Evolutionary conservation across 2,113 vertebrate species (phyloP), one percentile per base, ranked within the genome.

Genomic region (Petroica traversi): DNA sequence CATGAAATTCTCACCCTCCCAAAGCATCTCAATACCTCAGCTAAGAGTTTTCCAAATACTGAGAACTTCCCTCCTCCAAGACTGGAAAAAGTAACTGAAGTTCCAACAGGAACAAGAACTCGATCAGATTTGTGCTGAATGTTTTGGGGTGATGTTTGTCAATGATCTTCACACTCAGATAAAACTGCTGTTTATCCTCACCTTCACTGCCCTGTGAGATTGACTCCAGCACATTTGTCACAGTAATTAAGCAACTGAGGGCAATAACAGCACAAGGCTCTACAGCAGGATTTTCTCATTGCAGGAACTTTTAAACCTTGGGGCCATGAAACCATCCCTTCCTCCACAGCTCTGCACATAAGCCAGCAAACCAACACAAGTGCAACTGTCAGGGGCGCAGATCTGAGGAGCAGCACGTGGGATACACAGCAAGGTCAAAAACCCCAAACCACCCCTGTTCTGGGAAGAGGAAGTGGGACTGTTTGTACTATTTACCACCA

Each of bases 381-480:
- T 0, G 14, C 12, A 31, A 6, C 49, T 22, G 31, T 11, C 0
- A 43, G 55, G 18, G 34, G 14, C 1, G 5, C 40, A 2, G 16
- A 45, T 19, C 57, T 8, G 23, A 43, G 72, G 55, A 81, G 40
- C 85, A 22, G 57, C 62, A n/a, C 10, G 0, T 1, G 14, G 59
- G 34, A 46, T 36, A 66, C 29, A 26, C 5, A 22, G 5, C 63
- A 20, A 89, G 86, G 93, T 91, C 93, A 78, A 24, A 82, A 58
- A n/a, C 85, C 45, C 59, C 45, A 48, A 69, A 38, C 68, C 72
- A 54, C 55, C 22, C 38, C 86, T 22, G 11, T 85, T 91, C 80
- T 40, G 57, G 91, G 95, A 95, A 89, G 86, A 54, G 93, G 86
- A 95, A 92, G 80, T 6, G 17, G 82, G 49, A 80, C 83, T 77